These are phyloP conservation scores for Homarus gammarus DNA, from an alignment of 2,888 invertebrate species.

Conservation along the genomic window DNA sequence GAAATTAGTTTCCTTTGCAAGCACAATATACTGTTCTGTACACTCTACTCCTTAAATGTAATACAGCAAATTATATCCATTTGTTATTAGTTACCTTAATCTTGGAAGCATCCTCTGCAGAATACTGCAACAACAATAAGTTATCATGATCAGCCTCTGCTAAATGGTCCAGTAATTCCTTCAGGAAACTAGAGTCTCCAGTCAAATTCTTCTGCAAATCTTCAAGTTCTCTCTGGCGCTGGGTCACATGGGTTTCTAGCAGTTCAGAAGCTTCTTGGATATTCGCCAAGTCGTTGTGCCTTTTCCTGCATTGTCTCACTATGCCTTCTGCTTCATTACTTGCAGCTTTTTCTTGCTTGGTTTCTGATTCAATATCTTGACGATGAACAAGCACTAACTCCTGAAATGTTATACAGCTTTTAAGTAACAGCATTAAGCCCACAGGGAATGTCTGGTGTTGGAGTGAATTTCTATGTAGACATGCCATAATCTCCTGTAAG, in stretches of 20 bases:
- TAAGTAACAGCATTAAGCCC: background rate
- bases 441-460: background rate
- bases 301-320: conserved; percentile 45
- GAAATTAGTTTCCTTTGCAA: too few species aligned
- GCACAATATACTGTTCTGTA: too few species aligned
- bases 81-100: conserved; percentile 54
- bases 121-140: conserved; percentile 60
- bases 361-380: conserved; percentile 43
- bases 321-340: conserved; percentile 54
- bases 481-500: too few species aligned
- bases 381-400: conserved; percentile 31
- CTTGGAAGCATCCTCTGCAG: conserved; percentile 63
- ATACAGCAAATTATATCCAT: background rate
- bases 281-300: conserved; percentile 26
- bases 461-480: too few species aligned
- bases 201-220: conserved; percentile 53
- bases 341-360: conserved; percentile 38
- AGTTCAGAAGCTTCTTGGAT: conserved; percentile 52
- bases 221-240: conserved; percentile 47
- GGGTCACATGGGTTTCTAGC: conserved; percentile 43
- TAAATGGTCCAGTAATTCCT: conserved; percentile 61
- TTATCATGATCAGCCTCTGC: conserved; percentile 62
- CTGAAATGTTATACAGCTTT: conserved; percentile 12
- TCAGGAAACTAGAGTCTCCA: conserved; percentile 55
- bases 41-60: background rate